phyloP scores from a whole-genome alignment of 2,113 vertebrate genomes.

The Myotis yumanensis region DNA sequence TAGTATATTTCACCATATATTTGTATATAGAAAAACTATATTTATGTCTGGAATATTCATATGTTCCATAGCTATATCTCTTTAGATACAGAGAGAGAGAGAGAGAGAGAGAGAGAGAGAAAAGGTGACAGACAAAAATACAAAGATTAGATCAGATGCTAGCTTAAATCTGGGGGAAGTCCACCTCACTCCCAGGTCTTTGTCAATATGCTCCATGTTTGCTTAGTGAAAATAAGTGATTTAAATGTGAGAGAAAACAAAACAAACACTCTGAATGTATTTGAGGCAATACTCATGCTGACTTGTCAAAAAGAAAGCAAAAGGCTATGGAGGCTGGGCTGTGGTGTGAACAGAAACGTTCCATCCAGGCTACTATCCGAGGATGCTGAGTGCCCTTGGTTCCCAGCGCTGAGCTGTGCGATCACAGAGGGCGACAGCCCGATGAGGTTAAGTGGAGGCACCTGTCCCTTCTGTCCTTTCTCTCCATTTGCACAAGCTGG shows the following conservation, averaged over 20 bases:
- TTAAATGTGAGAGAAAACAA: conserved; percentile 29
- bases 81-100: background rate
- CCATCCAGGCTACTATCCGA: background rate
- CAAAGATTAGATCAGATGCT: background rate
- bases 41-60: background rate
- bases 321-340: background rate
- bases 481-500: background rate
- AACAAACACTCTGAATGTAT: background rate
- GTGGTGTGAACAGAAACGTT: background rate
- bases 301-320: background rate
- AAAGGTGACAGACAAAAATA: background rate
- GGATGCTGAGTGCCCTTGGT: background rate
- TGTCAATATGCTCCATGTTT: background rate
- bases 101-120: no score
- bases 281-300: background rate
- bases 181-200: background rate
- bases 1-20: background rate
- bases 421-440: background rate
- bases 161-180: conserved; percentile 25
- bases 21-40: background rate
- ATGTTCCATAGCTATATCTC: background rate
- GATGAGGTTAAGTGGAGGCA: background rate
- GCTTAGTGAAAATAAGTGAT: conserved; percentile 26
- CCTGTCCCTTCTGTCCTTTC: background rate
- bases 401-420: background rate